Base-by-base conservation (phyloP, 2,797 vertebrate genomes). In the Mus caroli region DNA sequence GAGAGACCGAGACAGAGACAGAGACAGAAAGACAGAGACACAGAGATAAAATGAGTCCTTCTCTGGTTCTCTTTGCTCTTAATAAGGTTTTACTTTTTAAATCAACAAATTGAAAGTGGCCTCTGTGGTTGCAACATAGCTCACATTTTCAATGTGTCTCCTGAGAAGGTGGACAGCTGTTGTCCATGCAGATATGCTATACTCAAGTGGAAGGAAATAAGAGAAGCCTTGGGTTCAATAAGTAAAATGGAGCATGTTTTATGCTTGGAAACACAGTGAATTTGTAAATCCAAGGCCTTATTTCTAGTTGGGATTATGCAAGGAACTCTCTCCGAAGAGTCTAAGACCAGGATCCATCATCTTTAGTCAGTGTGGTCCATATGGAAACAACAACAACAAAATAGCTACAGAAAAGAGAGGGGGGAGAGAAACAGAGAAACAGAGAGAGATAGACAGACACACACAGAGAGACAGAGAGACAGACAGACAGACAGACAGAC, bases 71-170 rank as follows among this genome's bases (percentile, higher is more conserved):
- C 50, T 95, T 75, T 86, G 22, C 6, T 97, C 56, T 91, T 58
- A 82, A 76, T 67, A 91, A 95, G 54, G 71, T 2, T 76, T 28
- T 67, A 37, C 50, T 71, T 85, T 94, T 69, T 22, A 8, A 91
- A 92, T 60, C 46, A 79, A 40, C 17, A 80, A 83, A n/a, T 58
- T n/a, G 15, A 78, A 94, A 43, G 7, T 12, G 24, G 2, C 22
- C 83, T 90, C 17, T 77, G 60, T 34, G 11, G 10, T 22, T 40
- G 1, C 50, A 13, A 3, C 82, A 24, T 7, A 58, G n/a, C 67
- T 69, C 34, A 69, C 11, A 62, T 24, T 12, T 71, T 82, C 19
- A 20, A 28, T 64, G 28, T 11, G 14, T 69, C 69, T 67, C 52
- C 46, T 52, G 31, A 58, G 80, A 43, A 96, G 26, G 34, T 0